Evolutionary conservation across 2,888 invertebrate species (phyloP).

Genomic region (Empis livida): DNA sequence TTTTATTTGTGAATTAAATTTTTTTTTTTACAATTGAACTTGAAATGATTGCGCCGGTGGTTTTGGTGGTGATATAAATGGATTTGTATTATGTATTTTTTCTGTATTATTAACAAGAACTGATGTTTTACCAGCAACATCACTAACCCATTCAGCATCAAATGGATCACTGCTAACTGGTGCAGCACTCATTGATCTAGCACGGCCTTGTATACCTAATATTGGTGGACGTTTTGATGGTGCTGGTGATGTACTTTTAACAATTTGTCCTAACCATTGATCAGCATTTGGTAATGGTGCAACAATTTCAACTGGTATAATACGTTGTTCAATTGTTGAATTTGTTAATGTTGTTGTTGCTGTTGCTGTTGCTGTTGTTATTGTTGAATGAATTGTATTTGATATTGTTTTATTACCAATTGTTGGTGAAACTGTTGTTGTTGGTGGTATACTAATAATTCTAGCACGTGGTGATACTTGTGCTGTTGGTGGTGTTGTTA

Average conservation of each 20-base stretch:
- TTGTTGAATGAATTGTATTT: slow-evolving; percentile 15
- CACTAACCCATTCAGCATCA: slow-evolving; percentile 72
- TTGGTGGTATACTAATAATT: slow-evolving; percentile 42
- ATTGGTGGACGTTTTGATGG: slow-evolving; percentile 41
- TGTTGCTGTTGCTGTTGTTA: too few relatives aligned
- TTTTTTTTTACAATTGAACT: slow-evolving; percentile 34
- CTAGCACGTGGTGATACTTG: slow-evolving; percentile 51
- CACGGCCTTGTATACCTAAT: slow-evolving; percentile 42
- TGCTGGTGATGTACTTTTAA: slow-evolving; percentile 43
- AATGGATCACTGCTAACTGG: slow-evolving; percentile 49
- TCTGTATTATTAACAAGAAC: not conserved
- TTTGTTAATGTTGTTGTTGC: slow-evolving; percentile 14
- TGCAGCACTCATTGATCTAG: slow-evolving; percentile 43
- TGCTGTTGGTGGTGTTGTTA: slow-evolving; percentile 25
- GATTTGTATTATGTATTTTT: slow-evolving; percentile 32
- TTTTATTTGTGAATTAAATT: too few relatives aligned
- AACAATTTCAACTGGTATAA: slow-evolving; percentile 31
- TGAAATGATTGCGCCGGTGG: slow-evolving; percentile 36
- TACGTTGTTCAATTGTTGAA: slow-evolving; percentile 4
- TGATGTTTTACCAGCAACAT: slow-evolving; percentile 38
- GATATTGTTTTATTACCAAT: slow-evolving; percentile 20
- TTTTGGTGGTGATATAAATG: slow-evolving; percentile 37
- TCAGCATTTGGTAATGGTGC: slow-evolving; percentile 61
- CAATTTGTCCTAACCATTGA: slow-evolving; percentile 68
- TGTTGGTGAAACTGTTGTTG: slow-evolving; percentile 44